phyloP scores from a whole-genome alignment of 30 jellyfish, hydroid and myxozoan species.

The Catostylus mosaicus region DNA sequence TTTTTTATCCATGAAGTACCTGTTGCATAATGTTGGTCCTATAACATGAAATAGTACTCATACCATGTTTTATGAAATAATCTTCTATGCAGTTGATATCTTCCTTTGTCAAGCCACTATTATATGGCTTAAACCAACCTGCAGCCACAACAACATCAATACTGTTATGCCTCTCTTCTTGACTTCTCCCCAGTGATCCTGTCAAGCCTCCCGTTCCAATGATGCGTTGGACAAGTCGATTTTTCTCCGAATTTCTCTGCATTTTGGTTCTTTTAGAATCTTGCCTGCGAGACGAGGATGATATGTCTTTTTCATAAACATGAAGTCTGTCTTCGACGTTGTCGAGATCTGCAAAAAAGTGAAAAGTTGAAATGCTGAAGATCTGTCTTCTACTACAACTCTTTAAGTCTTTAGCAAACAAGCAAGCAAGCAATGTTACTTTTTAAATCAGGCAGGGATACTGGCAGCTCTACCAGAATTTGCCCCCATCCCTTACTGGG shows the following conservation, averaged over 20 bases:
- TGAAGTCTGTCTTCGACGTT: background rate
- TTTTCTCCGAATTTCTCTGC: background rate
- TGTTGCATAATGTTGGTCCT: too few species aligned
- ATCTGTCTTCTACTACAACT: too few species aligned
- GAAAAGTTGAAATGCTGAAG: too few species aligned
- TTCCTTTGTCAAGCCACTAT: background rate
- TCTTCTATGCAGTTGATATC: slow-evolving; percentile 4
- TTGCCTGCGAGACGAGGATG: background rate
- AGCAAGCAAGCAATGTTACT: too few species aligned
- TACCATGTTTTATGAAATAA: background rate
- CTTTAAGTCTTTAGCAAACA: too few species aligned
- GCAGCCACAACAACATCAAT: slow-evolving; percentile 7
- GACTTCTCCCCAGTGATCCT: background rate
- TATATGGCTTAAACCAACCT: background rate
- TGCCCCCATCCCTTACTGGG: too few species aligned
- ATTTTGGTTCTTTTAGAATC: background rate
- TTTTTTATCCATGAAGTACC: too few species aligned
- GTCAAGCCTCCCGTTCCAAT: slow-evolving; percentile 23
- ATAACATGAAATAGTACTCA: too few species aligned
- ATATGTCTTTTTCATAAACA: background rate
- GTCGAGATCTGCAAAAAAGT: background rate
- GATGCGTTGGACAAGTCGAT: background rate
- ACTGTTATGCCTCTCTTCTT: background rate
- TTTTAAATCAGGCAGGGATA: too few species aligned
- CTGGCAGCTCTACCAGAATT: too few species aligned